Evolutionary conservation across 2,888 invertebrate species (phyloP).

Genomic region (Chrysina gloriosa): DNA sequence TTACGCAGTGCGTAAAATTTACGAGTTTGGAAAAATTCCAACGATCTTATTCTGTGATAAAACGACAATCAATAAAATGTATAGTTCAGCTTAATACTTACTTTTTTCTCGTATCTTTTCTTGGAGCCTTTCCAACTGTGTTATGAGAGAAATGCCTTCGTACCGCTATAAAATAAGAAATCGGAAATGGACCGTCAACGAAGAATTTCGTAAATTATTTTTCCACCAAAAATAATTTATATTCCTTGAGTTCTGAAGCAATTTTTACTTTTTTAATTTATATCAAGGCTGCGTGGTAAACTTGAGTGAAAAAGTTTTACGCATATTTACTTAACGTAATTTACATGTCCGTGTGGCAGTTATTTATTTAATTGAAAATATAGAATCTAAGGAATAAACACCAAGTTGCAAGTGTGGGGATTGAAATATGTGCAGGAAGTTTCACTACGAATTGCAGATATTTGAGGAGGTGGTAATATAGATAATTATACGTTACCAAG

Average conservation of each 20-base stretch:
- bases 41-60: slow-evolving; percentile 22
- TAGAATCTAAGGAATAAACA: too few species aligned
- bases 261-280: too few species aligned
- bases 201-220: slow-evolving; percentile 18
- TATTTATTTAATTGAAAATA: too few species aligned
- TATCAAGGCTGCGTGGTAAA: too few species aligned
- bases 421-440: too few species aligned
- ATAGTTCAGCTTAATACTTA: slow-evolving; percentile 1
- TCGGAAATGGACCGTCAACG: slow-evolving; percentile 16
- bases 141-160: slow-evolving; percentile 1
- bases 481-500: too few species aligned
- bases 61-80: slow-evolving; percentile 32
- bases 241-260: background rate
- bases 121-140: slow-evolving; percentile 48
- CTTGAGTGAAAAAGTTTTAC: too few species aligned
- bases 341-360: too few species aligned
- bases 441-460: too few species aligned
- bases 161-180: slow-evolving; percentile 15
- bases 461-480: too few species aligned
- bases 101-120: background rate
- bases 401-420: too few species aligned
- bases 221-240: background rate
- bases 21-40: background rate
- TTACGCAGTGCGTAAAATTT: background rate
- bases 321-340: too few species aligned